These are phyloP conservation scores for Mugil cephalus DNA, from an alignment of 2,113 vertebrate genomes.

Conservation along the genomic window DNA sequence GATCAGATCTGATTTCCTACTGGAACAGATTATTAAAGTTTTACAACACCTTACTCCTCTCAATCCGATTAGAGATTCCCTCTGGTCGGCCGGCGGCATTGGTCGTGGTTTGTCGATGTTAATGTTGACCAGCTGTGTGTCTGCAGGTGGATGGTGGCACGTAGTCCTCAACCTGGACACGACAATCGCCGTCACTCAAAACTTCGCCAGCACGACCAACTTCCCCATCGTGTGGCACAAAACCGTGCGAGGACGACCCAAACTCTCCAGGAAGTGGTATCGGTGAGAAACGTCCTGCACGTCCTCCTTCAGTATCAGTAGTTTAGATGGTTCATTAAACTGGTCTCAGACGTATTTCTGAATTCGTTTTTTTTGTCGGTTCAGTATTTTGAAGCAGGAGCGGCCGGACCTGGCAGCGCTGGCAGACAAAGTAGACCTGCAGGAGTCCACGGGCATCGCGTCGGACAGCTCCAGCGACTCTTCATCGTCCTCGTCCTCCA, in stretches of 20 bases:
- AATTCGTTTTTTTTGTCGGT: neutral
- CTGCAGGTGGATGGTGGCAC: conserved; percentile 97
- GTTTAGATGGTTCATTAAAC: no score
- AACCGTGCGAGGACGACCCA: conserved; percentile 96
- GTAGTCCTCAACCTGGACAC: conserved; percentile 97
- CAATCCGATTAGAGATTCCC: no score
- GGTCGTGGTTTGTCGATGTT: no score
- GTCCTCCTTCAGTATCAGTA: no score
- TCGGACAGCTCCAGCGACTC: conserved; percentile 98
- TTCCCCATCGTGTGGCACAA: conserved; percentile 99
- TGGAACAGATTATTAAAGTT: no score
- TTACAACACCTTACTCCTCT: no score
- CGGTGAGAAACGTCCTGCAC: conserved; percentile 81
- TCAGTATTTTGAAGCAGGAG: conserved; percentile 88
- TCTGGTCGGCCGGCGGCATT: no score
- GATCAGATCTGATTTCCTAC: no score
- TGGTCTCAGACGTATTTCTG: no score
- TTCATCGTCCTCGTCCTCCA: conserved; percentile 96
- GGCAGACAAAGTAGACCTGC: conserved; percentile 95
- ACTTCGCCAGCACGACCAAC: conserved; percentile 97
- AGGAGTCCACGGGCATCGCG: conserved; percentile 97
- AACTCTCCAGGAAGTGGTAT: conserved; percentile 98
- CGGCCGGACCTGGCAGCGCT: conserved; percentile 91
- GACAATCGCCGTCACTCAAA: conserved; percentile 96
- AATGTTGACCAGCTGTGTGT: conserved; percentile 22